Evolutionary conservation across 2,888 invertebrate genomes (phyloP).

Genomic region (Flabesymbios commensalis): DNA sequence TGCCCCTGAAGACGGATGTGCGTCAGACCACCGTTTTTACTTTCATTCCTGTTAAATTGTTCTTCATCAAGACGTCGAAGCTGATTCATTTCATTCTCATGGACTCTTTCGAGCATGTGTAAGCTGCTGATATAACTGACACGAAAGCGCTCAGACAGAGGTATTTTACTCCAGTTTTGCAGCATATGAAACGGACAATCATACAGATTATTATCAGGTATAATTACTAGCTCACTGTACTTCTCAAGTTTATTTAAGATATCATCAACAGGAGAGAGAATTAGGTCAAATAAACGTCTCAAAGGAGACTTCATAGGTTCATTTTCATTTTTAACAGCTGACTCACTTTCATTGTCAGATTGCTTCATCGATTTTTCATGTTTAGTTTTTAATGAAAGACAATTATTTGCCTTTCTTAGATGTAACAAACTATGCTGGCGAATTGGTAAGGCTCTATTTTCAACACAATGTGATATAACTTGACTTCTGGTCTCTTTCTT

Average conservation of each 20-base stretch:
- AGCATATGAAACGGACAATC: constrained; percentile 50
- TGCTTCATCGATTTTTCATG: not conserved
- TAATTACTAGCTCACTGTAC: constrained; percentile 44
- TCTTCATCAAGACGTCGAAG: constrained; percentile 44
- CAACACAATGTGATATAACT: too few species aligned
- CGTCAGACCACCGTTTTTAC: too few species aligned
- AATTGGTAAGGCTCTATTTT: too few species aligned
- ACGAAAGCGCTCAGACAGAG: constrained; percentile 35
- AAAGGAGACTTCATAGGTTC: constrained; percentile 42
- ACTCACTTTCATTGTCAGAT: not conserved
- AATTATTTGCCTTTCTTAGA: not conserved
- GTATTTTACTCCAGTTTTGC: constrained; percentile 40
- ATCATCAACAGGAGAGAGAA: constrained; percentile 51
- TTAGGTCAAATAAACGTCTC: constrained; percentile 46
- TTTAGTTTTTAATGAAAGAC: not conserved
- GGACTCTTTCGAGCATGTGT: constrained; percentile 45
- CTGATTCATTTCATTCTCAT: constrained; percentile 46
- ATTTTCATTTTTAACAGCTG: not conserved
- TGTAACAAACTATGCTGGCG: too few species aligned
- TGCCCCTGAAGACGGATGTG: too few species aligned
- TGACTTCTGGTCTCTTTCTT: too few species aligned
- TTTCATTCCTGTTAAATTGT: too few species aligned
- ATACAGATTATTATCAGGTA: constrained; percentile 51
- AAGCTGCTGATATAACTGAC: constrained; percentile 50
- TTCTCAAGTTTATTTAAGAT: constrained; percentile 44